Evolutionary conservation across 23 tunicate genomes (phyloP), one percentile per base, ranked within the genome.

Genomic region (Ciona savignyi): DNA sequence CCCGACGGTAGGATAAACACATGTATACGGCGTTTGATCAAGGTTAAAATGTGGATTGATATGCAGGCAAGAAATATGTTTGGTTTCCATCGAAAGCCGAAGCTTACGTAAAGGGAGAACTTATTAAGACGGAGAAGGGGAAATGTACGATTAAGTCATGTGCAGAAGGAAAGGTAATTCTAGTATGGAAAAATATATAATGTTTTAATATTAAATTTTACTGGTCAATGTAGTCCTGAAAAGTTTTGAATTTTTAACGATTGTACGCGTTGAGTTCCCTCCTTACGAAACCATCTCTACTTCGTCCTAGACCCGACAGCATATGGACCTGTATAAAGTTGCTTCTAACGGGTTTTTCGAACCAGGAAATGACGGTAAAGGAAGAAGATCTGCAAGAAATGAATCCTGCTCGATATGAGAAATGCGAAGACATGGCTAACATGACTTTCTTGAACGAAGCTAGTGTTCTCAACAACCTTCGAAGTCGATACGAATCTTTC

Each of bases 381-480:
- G 56, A 42, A 42, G 56, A 42, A 9, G 56, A 42, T 6, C 56
- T 42, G 15, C 56, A 42, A 15, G 56, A 42, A 15, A 42, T 42
- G 56, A 42, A 42, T 42, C 96, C 96, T 0, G 80, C 96, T 24
- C 81, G 89, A 28, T 90, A 90, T 75, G 86, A 90, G 27, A 83
- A 83, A 67, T 84, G 89, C 51, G 97, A 90, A 65, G 97, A 90
- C 73, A 90, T 90, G 97, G 97, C 82, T 27, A 74, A 74, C 82
- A 90, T 90, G 97, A 90, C 97, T 63, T 85, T 85, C 78, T 81
- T 90, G 23, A 83, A 83, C 77, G 97, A 90, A 68, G 96, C 96
- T 22, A 71, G 83, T 34, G 96, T 88, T 29, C 69, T 88, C 24
- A 88, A 88, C 76, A 88, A 88, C 60, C 73, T 88, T 61, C 64